Conservation (phyloP, 2,797 vertebrate genomes). For the Alauda arvensis region DNA sequence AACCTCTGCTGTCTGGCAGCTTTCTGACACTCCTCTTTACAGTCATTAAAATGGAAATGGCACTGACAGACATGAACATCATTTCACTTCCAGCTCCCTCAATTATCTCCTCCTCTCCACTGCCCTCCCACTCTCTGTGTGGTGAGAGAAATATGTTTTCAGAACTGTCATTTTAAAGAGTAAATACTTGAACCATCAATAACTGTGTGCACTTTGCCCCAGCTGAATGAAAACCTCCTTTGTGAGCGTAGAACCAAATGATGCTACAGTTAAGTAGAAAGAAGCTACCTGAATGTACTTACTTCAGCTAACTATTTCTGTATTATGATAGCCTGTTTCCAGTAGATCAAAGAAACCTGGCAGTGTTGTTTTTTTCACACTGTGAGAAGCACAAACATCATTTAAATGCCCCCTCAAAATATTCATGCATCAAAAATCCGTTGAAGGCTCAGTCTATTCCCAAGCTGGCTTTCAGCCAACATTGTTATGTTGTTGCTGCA, state of each 20-base stretch:
- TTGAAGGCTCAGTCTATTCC: slow-evolving; percentile 37
- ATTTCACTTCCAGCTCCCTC: slow-evolving; percentile 20
- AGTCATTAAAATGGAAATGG: slow-evolving; percentile 15
- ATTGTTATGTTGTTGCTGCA: slow-evolving; percentile 61
- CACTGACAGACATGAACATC: not conserved
- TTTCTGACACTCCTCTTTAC: not conserved
- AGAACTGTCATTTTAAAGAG: slow-evolving; percentile 39
- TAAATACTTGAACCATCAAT: slow-evolving; percentile 53
- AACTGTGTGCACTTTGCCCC: slow-evolving; percentile 28
- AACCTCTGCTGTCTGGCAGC: not conserved
- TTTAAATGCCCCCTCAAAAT: slow-evolving; percentile 68
- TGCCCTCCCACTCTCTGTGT: slow-evolving; percentile 1
- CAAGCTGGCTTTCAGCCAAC: slow-evolving; percentile 55
- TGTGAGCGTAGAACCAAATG: not conserved
- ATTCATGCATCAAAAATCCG: slow-evolving; percentile 45
- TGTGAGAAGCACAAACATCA: slow-evolving; percentile 62
- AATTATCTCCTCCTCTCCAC: slow-evolving; percentile 8
- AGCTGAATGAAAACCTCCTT: slow-evolving; percentile 35
- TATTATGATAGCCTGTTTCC: slow-evolving; percentile 64
- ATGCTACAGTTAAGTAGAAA: slow-evolving; percentile 17
- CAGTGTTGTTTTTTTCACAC: slow-evolving; percentile 41
- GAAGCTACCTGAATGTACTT: slow-evolving; percentile 58
- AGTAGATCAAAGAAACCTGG: slow-evolving; percentile 62
- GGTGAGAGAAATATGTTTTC: slow-evolving; percentile 27
- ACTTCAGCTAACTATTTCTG: slow-evolving; percentile 54